Evolutionary conservation across 2,113 vertebrate genomes (phyloP), one percentile per base, ranked within the genome.

Genomic region (Morone chrysops): DNA sequence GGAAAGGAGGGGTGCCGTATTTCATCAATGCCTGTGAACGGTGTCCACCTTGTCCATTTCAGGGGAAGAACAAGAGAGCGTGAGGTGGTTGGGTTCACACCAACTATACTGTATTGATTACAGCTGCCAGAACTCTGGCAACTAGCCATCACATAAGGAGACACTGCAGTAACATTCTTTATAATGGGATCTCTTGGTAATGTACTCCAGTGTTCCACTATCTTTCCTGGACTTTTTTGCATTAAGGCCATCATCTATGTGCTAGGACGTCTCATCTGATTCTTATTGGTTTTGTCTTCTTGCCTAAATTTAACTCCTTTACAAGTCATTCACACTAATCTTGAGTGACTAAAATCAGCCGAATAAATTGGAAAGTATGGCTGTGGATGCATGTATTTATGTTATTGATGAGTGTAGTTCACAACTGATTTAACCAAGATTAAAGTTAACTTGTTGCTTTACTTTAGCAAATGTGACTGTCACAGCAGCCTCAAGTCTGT

Each of bases 21-120:
- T 93, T 84, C 91, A 94, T 93, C 91, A 86, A 78, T 86, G 91
- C 80, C 85, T 81, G 71, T 81, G 87, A 89, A 91, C 47, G 70
- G 63, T 89, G 81, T 92, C 87, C 85, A 87, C 89, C 81, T 90
- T 89, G 86, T 86, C 89, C 85, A 80, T 87, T 92, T 87, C 60
- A 45, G 70, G 70, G 31, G 65, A 83, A 70, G 85, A 90, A 86
- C 86, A 86, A 61, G 84, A 36, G 61, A 80, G 68, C 51, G 56
- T 68, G 83, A 90, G 85, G 76, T 85, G 86, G 47, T 71, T 70
- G 74, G 80, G 81, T 90, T 88, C 74, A 83, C 75, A 90, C 61
- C 68, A 78, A 80, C 81, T 78, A 60, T 65, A 86, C 12, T 73
- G 81, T 92, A 89, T 91, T 90, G 91, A 92, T 92, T 77, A 78